Conservation (phyloP, 2,888 invertebrate species). For the Cheilosia urbana region DNA sequence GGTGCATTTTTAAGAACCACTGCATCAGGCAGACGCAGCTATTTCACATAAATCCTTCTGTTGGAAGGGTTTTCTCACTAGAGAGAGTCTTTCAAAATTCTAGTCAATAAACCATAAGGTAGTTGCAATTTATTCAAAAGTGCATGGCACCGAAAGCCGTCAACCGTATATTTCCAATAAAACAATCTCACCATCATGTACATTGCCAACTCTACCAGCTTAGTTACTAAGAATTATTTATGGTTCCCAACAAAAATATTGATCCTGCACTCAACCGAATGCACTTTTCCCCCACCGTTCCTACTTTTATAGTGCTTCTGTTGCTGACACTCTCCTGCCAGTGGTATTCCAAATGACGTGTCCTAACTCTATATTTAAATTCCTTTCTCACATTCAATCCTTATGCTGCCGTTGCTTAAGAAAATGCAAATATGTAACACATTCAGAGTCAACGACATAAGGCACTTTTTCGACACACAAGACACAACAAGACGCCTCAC, state of each 20-base stretch:
- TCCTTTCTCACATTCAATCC: conserved; percentile 28
- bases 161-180: too few species aligned
- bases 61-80: too few species aligned
- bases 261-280: conserved; percentile 54
- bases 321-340: not conserved
- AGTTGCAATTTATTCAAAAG: too few species aligned
- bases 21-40: too few species aligned
- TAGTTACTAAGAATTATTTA: conserved; percentile 44
- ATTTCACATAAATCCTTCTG: too few species aligned
- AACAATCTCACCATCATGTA: not conserved
- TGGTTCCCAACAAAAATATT: conserved; percentile 39
- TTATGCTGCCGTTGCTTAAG: conserved; percentile 35
- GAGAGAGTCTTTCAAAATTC: too few species aligned
- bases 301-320: conserved; percentile 14
- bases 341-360: not conserved
- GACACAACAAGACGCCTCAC: not conserved
- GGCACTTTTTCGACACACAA: conserved; percentile 20
- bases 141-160: not conserved
- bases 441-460: conserved; percentile 26
- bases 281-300: not conserved
- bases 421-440: conserved; percentile 44
- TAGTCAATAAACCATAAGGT: too few species aligned
- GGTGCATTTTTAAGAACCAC: too few species aligned
- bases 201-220: not conserved
- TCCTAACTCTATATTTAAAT: conserved; percentile 15